Evolutionary conservation across 23 tunicate genomes (phyloP).

Genomic region (Trididemnum clinides): DNA sequence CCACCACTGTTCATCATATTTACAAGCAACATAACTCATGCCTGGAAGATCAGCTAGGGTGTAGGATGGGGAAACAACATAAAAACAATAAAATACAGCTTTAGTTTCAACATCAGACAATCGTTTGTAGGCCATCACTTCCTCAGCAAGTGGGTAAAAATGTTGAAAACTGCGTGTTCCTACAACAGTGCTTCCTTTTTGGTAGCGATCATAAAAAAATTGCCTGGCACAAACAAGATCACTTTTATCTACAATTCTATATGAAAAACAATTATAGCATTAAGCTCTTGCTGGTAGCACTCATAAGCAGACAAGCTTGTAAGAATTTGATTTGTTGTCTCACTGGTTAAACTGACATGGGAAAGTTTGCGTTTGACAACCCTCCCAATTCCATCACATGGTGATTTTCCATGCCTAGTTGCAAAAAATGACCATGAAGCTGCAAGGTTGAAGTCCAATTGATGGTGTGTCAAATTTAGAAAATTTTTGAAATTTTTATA

Average conservation of each 20-base stretch:
- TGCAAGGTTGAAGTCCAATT: neutral
- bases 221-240: neutral
- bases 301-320: neutral
- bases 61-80: neutral
- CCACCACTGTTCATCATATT: neutral
- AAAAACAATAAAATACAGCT: neutral
- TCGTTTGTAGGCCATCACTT: neutral
- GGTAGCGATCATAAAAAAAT: neutral
- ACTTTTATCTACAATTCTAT: neutral
- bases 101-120: neutral
- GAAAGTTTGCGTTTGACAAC: slow-evolving; percentile 5
- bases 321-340: neutral
- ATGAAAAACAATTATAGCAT: neutral
- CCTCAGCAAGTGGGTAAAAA: neutral
- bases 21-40: neutral
- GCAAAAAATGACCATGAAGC: slow-evolving; percentile 2
- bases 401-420: too few species aligned
- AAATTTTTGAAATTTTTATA: slow-evolving; percentile 1
- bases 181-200: slow-evolving; percentile 1
- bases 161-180: slow-evolving; percentile 7
- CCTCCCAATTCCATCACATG: neutral
- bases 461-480: slow-evolving; percentile 4
- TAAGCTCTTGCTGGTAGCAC: neutral
- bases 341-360: neutral
- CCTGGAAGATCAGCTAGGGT: neutral